Evolutionary conservation across 2,888 invertebrate species (phyloP).

Genomic region (Esperia sulphurella): DNA sequence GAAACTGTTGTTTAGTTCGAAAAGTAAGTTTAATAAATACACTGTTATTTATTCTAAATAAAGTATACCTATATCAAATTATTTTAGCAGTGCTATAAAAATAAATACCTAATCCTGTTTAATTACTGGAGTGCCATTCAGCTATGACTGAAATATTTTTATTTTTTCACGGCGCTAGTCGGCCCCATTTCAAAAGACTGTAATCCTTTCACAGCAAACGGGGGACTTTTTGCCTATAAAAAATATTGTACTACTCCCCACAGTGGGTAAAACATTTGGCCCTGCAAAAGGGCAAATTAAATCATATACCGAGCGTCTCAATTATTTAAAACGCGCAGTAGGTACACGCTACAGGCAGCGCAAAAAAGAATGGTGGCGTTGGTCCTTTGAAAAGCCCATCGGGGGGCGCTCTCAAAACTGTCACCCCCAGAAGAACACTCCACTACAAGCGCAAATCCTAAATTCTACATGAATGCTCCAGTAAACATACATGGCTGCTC

Average conservation of each 20-base stretch:
- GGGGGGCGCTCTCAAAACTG: slow-evolving; percentile 71
- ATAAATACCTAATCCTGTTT: not conserved
- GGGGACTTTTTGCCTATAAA: slow-evolving; percentile 28
- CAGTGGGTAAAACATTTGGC: slow-evolving; percentile 42
- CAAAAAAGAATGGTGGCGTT: slow-evolving; percentile 67
- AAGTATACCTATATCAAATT: too few relatives aligned
- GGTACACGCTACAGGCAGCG: slow-evolving; percentile 56
- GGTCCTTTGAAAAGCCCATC: slow-evolving; percentile 73
- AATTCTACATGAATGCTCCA: slow-evolving; percentile 32
- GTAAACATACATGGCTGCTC: slow-evolving; percentile 40
- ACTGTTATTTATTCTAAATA: too few relatives aligned
- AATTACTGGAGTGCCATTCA: not conserved
- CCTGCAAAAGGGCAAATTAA: slow-evolving; percentile 71
- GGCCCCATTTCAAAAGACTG: slow-evolving; percentile 15
- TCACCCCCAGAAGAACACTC: slow-evolving; percentile 69
- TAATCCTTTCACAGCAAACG: slow-evolving; percentile 26
- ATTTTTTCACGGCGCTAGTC: not conserved
- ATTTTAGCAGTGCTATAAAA: too few relatives aligned
- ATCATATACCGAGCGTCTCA: slow-evolving; percentile 71
- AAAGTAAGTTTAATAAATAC: too few relatives aligned
- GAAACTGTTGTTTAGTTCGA: not conserved
- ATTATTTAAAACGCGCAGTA: slow-evolving; percentile 70
- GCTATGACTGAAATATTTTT: slow-evolving; percentile 3
- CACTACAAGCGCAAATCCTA: slow-evolving; percentile 51
- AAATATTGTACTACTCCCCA: slow-evolving; percentile 35